Conservation (phyloP, 1,140 invertebrate species). For the Neodiprion fabricii region DNA sequence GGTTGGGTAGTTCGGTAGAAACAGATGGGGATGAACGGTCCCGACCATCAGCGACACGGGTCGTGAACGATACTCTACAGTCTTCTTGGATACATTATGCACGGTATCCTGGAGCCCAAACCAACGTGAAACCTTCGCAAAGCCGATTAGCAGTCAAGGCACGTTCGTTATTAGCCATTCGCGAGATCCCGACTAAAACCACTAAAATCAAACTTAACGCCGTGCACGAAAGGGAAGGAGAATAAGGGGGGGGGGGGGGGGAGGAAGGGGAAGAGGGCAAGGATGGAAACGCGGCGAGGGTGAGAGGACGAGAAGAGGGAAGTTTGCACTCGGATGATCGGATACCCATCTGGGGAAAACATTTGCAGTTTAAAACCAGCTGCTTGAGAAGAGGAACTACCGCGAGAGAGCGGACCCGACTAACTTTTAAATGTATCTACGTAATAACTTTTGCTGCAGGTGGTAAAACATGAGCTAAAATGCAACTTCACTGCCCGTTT, state of each 20-base stretch:
- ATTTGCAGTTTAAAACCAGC: no score
- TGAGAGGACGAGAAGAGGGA: neutral
- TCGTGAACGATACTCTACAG: no score
- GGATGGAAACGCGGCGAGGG: neutral
- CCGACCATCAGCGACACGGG: no score
- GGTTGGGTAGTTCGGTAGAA: no score
- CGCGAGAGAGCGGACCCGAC: no score
- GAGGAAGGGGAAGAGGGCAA: neutral
- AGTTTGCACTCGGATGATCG: neutral
- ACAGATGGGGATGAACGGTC: no score
- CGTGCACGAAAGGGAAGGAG: neutral
- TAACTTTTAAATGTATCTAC: no score
- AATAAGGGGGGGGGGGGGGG: neutral
- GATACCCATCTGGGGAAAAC: neutral
- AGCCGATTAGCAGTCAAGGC: slow-evolving; percentile 44
- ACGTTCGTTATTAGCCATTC: slow-evolving; percentile 53
- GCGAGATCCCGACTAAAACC: slow-evolving; percentile 29
- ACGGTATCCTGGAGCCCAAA: neutral
- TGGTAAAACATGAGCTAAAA: no score
- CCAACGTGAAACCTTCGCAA: neutral
- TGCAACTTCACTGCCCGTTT: no score
- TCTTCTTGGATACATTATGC: no score
- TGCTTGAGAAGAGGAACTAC: no score
- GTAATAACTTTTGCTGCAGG: no score
- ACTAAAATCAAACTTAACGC: slow-evolving; percentile 37